Evolutionary conservation across 92 coral and sea anemone species (phyloP), one percentile per base, ranked within the genome.

Genomic region (Parazoanthus atlanticus): DNA sequence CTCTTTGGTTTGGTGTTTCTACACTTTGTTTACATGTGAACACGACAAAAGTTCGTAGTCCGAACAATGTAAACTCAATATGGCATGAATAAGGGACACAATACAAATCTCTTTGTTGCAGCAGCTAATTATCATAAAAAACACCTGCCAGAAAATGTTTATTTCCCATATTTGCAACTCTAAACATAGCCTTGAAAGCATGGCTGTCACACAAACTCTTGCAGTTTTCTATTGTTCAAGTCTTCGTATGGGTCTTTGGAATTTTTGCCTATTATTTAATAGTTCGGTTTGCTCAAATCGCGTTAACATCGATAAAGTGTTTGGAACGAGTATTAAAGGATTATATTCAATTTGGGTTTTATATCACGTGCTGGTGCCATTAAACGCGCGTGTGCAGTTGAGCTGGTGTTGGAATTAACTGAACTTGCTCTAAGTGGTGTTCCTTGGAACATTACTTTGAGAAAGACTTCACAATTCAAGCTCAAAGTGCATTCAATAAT

Each of bases 131-230:
- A 90, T 80, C 98, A 95, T 95, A 93, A 28, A 78, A 41, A 82
- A 76, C 98, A 95, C 95, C 98, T 95, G 98, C 77, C 90, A 64
- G 36, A 25, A 10, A 23, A 47, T 95, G 94, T 95, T 90, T 93
- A 89, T 92, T 90, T 95, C 96, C 69, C 95, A 89, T 82, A 90
- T 89, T 83, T 79, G 92, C 93, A 90, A 92, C 96, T 90, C 89
- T 80, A 89, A 93, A 89, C 89, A 89, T 56, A 81, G 81, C 52
- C 66, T 70, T 79, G 86, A 72, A 79, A 41, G 71, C 88, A 36
- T 88, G 64, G 69, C 89, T 91, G 49, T 71, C 66, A 84, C 41
- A 84, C 64, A 69, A 84, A 69, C 87, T 26, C 87, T 40, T 47
- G 78, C 79, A 84, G 78, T n/a, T 65, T 70, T 17, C 13, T 40